These are phyloP conservation scores for Malacoraja senta DNA, from an alignment of 2,797 vertebrate species.

Conservation along the genomic window DNA sequence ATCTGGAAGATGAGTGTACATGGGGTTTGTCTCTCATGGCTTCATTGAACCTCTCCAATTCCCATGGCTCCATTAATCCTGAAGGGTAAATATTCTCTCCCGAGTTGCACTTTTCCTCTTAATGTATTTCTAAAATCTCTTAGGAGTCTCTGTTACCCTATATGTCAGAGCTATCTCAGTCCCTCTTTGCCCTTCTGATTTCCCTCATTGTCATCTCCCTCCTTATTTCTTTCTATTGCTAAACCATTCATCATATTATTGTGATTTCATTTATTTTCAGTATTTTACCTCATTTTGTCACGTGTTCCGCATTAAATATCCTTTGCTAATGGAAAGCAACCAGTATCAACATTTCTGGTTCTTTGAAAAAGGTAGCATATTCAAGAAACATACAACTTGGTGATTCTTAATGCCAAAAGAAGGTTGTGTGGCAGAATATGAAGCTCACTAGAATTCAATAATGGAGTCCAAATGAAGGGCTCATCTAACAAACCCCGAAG, in stretches of 20 bases:
- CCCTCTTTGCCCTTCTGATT: too few species aligned
- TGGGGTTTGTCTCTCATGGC: too few species aligned
- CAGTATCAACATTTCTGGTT: not conserved
- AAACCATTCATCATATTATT: not conserved
- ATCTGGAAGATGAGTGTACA: too few species aligned
- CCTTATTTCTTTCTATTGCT: not conserved
- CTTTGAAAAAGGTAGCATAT: not conserved
- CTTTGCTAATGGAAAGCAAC: not conserved
- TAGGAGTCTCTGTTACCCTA: too few species aligned
- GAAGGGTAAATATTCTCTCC: too few species aligned
- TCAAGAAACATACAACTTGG: not conserved
- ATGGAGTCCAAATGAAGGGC: not conserved
- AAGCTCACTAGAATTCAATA: not conserved
- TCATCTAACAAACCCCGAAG: not conserved
- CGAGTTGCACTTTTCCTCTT: too few species aligned
- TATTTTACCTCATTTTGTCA: not conserved
- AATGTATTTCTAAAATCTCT: too few species aligned
- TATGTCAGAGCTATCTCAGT: too few species aligned
- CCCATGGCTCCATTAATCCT: too few species aligned
- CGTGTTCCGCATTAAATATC: not conserved
- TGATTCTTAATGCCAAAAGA: not conserved
- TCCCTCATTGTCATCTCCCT: not conserved
- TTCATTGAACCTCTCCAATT: too few species aligned
- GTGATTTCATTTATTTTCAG: not conserved
- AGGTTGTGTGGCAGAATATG: not conserved